These are phyloP conservation scores for Orchesellides sinensis DNA, from an alignment of 2,888 invertebrate species.

Conservation along the genomic window DNA sequence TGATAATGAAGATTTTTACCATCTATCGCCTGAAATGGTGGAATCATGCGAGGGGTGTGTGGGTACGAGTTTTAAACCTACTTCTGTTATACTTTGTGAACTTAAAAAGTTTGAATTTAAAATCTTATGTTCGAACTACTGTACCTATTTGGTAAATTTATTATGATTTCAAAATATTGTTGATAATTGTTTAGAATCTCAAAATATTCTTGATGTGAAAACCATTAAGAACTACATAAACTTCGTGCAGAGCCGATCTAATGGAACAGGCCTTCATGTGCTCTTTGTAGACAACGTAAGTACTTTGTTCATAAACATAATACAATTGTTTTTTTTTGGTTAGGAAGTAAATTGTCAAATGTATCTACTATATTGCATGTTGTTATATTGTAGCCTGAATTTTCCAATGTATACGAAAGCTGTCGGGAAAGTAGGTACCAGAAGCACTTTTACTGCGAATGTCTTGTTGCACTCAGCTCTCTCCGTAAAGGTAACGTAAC, in stretches of 20 bases:
- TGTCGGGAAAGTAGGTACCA: conserved; percentile 52
- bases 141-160: too few relatives aligned
- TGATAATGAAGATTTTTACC: background rate
- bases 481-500: conserved; percentile 35
- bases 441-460: conserved; percentile 46
- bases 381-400: conserved; percentile 16
- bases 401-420: conserved; percentile 44
- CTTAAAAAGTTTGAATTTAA: too few relatives aligned
- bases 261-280: conserved; percentile 40
- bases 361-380: background rate
- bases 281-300: conserved; percentile 48
- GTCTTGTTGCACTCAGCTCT: conserved; percentile 31
- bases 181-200: background rate
- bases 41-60: background rate
- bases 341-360: background rate
- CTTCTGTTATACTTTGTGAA: too few relatives aligned
- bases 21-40: conserved; percentile 28
- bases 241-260: conserved; percentile 23
- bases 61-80: background rate
- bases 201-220: conserved; percentile 13
- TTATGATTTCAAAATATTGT: background rate
- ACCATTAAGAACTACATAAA: conserved; percentile 8
- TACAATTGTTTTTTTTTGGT: background rate
- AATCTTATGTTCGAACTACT: too few relatives aligned
- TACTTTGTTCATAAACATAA: background rate